These are phyloP conservation scores for Tyto alba DNA, from an alignment of 2,113 vertebrate genomes.

Conservation along the genomic window DNA sequence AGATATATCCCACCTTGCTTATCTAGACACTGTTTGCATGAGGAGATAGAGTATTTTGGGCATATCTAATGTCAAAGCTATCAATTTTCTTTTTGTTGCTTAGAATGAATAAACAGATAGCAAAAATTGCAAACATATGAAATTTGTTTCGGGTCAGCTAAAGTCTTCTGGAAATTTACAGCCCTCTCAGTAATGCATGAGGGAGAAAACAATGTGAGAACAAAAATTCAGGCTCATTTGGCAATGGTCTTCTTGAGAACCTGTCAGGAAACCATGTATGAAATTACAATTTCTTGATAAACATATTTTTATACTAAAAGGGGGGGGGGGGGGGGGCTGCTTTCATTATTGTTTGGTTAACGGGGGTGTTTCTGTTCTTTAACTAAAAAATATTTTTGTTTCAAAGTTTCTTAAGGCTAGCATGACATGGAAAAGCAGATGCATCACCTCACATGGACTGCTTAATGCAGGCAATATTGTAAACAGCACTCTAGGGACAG, in stretches of 20 bases:
- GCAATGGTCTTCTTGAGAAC: not conserved
- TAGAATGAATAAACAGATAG: not conserved
- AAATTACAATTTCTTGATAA: not conserved
- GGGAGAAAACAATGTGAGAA: not conserved
- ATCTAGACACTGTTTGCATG: not conserved
- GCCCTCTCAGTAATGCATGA: not conserved
- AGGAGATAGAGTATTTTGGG: not conserved
- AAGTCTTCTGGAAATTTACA: not conserved
- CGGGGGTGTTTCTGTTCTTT: not conserved
- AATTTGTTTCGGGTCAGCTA: not conserved
- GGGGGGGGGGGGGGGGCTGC: not conserved
- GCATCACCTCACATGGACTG: not conserved
- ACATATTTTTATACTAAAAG: not conserved
- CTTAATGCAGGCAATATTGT: slow-evolving; percentile 58
- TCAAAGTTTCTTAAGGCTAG: not conserved
- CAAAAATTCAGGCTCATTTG: not conserved
- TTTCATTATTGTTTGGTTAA: not conserved
- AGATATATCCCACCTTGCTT: not conserved
- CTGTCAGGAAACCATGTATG: not conserved
- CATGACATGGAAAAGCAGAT: not conserved
- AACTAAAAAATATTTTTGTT: not conserved
- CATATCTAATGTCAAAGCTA: not conserved
- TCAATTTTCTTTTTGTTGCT: not conserved
- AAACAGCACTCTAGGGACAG: slow-evolving; percentile 63
- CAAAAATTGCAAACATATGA: not conserved